Base-by-base conservation (phyloP, 1,140 invertebrate genomes). In the Gryllus bimaculatus region DNA sequence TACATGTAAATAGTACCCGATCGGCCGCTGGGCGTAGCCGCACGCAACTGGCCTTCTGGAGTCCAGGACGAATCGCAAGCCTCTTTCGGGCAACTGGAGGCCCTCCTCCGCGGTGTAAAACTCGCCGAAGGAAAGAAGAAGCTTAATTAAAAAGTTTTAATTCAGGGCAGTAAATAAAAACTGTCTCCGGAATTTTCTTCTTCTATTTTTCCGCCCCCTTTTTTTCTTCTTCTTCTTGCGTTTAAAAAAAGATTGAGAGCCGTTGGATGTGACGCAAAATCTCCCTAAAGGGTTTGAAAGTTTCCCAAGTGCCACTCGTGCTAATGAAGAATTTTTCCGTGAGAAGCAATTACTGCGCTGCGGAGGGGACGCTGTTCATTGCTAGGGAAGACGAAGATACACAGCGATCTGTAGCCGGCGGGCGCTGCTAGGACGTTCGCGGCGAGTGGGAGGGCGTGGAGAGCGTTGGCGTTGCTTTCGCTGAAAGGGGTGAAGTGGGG, bases 101-200 rank as follows among this genome's bases (percentile, higher is more conserved):
- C 54, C 54, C 54, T 13, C 54, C 54, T 66, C 54, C 54, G 10
- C 54, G 54, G 26, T 39, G 26, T 39, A 39, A 39, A 39, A 39
- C 26, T 39, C 26, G 26, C 26, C 26, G 26, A 39, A 39, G 26
- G 26, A 66, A 66, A 66, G 54, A 66, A 66, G 54, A 66, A 66
- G 54, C 54, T 66, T 66, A 66, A 66, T 66, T 66, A 66, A 66
- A 66, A 66, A 66, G 54, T 66, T 66, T 66, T 66, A 66, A 66
- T 66, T 66, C 54, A 18, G 54, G 18, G 54, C 54, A 66, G 54
- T 66, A 66, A 66, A 66, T 66, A 66, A 66, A 66, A 66, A 66
- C 54, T 66, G 54, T 66, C 54, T 66, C 54, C 54, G 54, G 54
- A 66, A 66, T 66, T 66, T 66, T 66, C 54, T 18, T 66, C 54